Evolutionary conservation across 2,888 invertebrate species (phyloP).

Genomic region (Meta bourneti): DNA sequence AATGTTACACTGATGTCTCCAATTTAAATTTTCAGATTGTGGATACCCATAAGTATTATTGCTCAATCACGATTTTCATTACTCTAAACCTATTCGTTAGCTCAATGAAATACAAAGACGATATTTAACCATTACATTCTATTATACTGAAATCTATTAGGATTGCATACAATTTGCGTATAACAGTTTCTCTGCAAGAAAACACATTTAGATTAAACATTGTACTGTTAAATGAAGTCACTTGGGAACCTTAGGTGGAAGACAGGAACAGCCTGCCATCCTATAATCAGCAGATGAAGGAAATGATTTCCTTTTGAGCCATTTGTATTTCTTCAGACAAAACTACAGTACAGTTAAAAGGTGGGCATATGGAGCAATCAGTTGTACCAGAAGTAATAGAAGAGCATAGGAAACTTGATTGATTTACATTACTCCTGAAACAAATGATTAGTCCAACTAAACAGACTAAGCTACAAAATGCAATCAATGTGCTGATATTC

Average conservation of each 20-base stretch:
- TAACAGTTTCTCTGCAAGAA: constrained; percentile 14
- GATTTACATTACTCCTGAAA: constrained; percentile 53
- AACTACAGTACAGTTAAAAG: constrained; percentile 59
- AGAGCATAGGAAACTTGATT: constrained; percentile 74
- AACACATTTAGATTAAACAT: constrained; percentile 22
- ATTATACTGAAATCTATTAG: constrained; percentile 37
- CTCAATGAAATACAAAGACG: constrained; percentile 19
- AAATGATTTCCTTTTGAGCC: constrained; percentile 63
- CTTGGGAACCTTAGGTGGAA: constrained; percentile 36
- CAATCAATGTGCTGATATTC: constrained; percentile 50
- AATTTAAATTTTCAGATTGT: not conserved
- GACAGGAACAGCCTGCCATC: constrained; percentile 34
- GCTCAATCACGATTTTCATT: constrained; percentile 30
- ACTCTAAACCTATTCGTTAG: constrained; percentile 34
- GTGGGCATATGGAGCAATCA: constrained; percentile 51
- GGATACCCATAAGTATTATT: constrained; percentile 62
- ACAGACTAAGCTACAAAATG: constrained; percentile 64
- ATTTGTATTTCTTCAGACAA: constrained; percentile 36
- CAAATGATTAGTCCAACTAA: constrained; percentile 56
- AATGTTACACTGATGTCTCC: too few species aligned
- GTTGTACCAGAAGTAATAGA: constrained; percentile 63
- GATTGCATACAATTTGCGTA: constrained; percentile 19
- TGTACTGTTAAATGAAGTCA: constrained; percentile 44
- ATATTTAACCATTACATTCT: constrained; percentile 41
- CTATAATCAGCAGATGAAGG: constrained; percentile 26